phyloP scores from a whole-genome alignment of 2,888 invertebrate species.

The Hirudinaria manillensis region DNA sequence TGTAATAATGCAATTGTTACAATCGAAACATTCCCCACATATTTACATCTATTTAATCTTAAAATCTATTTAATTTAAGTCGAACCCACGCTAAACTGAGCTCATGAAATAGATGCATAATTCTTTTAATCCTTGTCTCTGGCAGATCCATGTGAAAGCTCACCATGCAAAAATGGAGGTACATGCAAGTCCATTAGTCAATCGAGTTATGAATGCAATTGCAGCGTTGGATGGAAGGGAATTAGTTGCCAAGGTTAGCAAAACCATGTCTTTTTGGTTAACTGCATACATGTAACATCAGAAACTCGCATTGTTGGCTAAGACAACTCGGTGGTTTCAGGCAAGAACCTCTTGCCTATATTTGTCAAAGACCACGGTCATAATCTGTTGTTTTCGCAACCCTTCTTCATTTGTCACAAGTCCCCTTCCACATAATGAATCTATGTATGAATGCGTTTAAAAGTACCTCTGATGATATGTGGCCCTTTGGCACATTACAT shows the following conservation, averaged over 20 bases:
- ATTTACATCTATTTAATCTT: background rate
- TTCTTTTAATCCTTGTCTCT: no score
- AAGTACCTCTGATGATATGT: background rate
- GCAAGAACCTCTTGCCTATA: no score
- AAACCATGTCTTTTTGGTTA: background rate
- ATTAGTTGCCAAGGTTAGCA: background rate
- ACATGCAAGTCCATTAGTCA: background rate
- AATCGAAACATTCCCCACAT: background rate
- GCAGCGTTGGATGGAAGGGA: constrained; percentile 13
- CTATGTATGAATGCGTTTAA: background rate
- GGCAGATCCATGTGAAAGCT: constrained; percentile 2
- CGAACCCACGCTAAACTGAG: background rate
- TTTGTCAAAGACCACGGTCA: no score
- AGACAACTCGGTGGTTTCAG: no score
- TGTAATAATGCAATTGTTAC: background rate
- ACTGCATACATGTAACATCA: background rate
- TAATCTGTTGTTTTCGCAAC: no score
- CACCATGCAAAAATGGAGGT: constrained; percentile 16
- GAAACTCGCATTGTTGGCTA: background rate
- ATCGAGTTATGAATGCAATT: constrained; percentile 2
- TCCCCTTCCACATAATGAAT: no score
- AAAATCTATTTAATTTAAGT: background rate
- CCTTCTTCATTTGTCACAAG: no score
- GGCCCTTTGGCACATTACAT: background rate
- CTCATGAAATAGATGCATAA: no score